Evolutionary conservation across 2,888 invertebrate genomes (phyloP), one percentile per base, ranked within the genome.

Genomic region (Eupithecia inturbata): DNA sequence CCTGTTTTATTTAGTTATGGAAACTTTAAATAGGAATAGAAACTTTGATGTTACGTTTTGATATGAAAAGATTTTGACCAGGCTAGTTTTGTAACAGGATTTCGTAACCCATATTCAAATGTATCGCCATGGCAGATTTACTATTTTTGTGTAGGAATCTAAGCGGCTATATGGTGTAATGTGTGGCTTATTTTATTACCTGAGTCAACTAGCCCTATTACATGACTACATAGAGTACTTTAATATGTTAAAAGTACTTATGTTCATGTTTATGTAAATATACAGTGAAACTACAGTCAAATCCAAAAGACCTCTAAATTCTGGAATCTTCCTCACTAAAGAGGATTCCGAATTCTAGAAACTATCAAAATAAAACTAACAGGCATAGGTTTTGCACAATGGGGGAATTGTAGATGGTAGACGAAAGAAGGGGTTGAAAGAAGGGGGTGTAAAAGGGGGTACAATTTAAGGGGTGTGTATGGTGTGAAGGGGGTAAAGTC

Each of bases 401-500:
- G 71, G 31, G 28, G 76, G 71, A 45, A 57, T 57, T 14, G 26
- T 57, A 22, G 57, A 57, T 57, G 57, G 22, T 4, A 53, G 12
- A 57, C 22, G 57, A 53, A 49, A 49, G 49, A 49, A 9, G 49
- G 9, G 9, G 7, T 49, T 49, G n/a, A 49, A 49, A 49, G 49
- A 22, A 53, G 57, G 57, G 53, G 22, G 26, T 57, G 57, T 57
- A 57, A 57, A 57, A 57, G 14, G 57, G 57, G 26, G 22, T 14
- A 57, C 22, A 22, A 1, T 26, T 67, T 45, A 28, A 26, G n/a
- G 57, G 67, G 62, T 69, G 74, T 76, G 76, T 81, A 74, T 64
- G 64, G 64, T 74, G 85, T 87, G 86, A 75, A 77, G 78, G 49
- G 33, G 85, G 84, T 85, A 83, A 90, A 90, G 91, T 92, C 91